Conservation (phyloP, 2,797 vertebrate species). For the Hoplostethus atlanticus region DNA sequence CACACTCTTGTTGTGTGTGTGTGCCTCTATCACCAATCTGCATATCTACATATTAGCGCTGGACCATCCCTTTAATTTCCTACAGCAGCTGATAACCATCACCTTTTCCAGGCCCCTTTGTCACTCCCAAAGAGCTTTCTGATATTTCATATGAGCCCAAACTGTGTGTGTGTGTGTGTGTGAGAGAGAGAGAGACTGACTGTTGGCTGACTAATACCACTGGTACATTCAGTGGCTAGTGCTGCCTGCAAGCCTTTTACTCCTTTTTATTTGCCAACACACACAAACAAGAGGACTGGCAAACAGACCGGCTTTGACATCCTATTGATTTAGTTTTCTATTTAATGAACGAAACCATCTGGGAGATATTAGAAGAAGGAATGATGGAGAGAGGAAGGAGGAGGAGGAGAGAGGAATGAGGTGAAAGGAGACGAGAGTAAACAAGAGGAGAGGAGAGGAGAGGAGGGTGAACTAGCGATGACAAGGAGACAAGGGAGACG, state of each 20-base stretch:
- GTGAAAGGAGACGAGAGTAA: neutral
- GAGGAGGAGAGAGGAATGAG: neutral
- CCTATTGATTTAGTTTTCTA: conserved; percentile 35
- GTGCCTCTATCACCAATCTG: conserved; percentile 62
- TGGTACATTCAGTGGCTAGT: neutral
- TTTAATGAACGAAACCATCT: conserved; percentile 43
- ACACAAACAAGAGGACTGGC: neutral
- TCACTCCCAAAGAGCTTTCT: conserved; percentile 17
- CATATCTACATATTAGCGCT: conserved; percentile 71
- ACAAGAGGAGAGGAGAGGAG: neutral
- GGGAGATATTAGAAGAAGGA: conserved; percentile 29
- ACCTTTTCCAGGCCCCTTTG: conserved; percentile 47
- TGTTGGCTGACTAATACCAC: conserved; percentile 12
- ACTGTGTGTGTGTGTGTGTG: conserved; percentile 18
- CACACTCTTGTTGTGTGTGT: conserved; percentile 20
- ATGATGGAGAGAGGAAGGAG: neutral
- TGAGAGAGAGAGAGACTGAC: neutral
- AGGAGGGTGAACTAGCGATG: conserved; percentile 7
- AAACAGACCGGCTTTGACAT: conserved; percentile 5
- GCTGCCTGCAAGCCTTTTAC: neutral
- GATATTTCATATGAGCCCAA: neutral
- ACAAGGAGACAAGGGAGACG: too few relatives aligned
- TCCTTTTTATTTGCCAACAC: neutral
- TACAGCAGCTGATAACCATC: conserved; percentile 69
- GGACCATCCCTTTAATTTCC: conserved; percentile 79